Percentiles rank a stretch among this genome's conserved stretches.
phyloP scores from a whole-genome alignment of 2,113 vertebrate genomes.

The Sclerurus mexicanus region DNA sequence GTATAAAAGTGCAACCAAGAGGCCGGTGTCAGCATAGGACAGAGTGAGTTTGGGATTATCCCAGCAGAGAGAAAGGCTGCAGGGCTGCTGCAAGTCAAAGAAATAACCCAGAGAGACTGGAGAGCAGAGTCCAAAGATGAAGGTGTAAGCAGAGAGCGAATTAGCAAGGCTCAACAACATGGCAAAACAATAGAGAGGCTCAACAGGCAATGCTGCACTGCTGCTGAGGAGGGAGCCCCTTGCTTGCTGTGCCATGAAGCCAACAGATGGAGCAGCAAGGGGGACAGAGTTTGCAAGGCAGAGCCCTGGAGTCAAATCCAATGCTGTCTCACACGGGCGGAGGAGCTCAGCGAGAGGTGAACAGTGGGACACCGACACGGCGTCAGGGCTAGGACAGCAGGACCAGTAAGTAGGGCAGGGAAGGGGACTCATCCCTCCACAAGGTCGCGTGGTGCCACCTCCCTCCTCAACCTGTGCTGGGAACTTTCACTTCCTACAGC shows the following conservation, averaged over 20 bases:
- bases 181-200: constrained; percentile 19
- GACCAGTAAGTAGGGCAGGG: constrained; percentile 17
- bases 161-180: neutral
- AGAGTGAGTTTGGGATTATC: neutral
- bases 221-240: constrained; percentile 12
- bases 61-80: neutral
- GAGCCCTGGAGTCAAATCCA: constrained; percentile 39
- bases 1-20: neutral
- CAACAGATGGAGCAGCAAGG: constrained; percentile 57
- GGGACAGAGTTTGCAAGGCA: neutral
- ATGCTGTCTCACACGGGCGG: neutral
- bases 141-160: neutral
- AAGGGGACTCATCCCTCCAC: neutral
- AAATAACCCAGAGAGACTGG: neutral
- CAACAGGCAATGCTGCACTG: neutral
- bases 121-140: neutral
- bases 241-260: neutral
- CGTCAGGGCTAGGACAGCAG: neutral
- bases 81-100: neutral
- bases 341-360: constrained; percentile 13
- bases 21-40: neutral
- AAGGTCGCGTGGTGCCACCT: neutral
- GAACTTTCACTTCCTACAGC: neutral
- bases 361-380: neutral
- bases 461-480: neutral